phyloP scores from a whole-genome alignment of 1,140 invertebrate species.

The Zaprionus inermis region DNA sequence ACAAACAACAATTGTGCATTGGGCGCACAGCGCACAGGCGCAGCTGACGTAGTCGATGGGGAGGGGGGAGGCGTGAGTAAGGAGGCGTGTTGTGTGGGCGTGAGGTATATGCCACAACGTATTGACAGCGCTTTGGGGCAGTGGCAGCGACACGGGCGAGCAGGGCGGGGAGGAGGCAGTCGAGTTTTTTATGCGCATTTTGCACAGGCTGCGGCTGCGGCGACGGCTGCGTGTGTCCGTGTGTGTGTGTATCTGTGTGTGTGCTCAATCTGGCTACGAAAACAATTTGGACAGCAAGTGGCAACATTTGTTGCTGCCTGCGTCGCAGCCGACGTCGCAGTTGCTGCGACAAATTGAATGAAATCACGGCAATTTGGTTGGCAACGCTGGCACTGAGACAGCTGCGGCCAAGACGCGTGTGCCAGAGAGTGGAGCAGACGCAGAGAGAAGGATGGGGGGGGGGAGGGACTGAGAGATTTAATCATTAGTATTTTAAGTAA shows the following conservation, averaged over 20 bases:
- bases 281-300: conserved; percentile 80
- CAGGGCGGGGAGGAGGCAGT: no score
- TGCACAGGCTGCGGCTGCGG: conserved; percentile 53
- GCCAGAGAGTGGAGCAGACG: conserved; percentile 3
- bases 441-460: not conserved
- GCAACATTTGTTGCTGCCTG: conserved; percentile 77
- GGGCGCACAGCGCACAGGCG: conserved; percentile 49
- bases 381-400: conserved; percentile 59
- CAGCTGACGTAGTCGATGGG: conserved; percentile 66
- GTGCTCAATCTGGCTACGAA: conserved; percentile 68
- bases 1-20: conserved; percentile 84
- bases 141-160: conserved; percentile 3
- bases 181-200: conserved; percentile 71
- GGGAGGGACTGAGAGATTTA: conserved; percentile 48
- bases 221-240: not conserved
- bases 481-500: conserved; percentile 76
- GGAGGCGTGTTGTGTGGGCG: not conserved
- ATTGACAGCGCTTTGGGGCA: conserved; percentile 5
- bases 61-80: conserved; percentile 1
- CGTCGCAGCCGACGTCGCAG: conserved; percentile 50
- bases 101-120: conserved; percentile 17
- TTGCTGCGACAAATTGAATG: conserved; percentile 80
- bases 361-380: conserved; percentile 81
- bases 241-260: not conserved
- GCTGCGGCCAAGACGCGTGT: conserved; percentile 60